These are phyloP conservation scores for Tricholauxania praeusta DNA, from an alignment of 2,888 invertebrate genomes.

Conservation along the genomic window DNA sequence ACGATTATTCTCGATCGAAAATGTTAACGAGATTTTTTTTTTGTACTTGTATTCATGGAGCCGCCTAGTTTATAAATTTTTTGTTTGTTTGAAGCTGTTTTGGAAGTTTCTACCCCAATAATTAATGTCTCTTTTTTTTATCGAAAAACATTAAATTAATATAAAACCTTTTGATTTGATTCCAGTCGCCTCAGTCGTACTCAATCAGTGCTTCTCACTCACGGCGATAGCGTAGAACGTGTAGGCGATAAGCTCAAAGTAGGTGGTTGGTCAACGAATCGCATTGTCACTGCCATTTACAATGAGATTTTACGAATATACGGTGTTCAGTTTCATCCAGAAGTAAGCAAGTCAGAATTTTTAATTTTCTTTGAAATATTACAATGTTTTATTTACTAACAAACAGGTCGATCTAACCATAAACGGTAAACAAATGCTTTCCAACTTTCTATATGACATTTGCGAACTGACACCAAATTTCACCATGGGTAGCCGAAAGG, in stretches of 20 bases:
- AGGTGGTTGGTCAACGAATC: constrained; percentile 83
- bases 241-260: constrained; percentile 90
- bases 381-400: constrained; percentile 21
- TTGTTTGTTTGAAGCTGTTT: neutral
- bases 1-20: no score
- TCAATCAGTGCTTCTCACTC: constrained; percentile 93
- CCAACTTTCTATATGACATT: constrained; percentile 94
- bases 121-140: neutral
- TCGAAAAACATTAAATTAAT: neutral
- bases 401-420: constrained; percentile 90
- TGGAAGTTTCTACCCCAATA: neutral
- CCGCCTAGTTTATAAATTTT: no score
- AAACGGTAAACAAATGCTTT: constrained; percentile 91
- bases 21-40: no score
- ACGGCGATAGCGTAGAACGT: constrained; percentile 95
- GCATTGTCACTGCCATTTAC: constrained; percentile 88
- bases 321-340: constrained; percentile 99
- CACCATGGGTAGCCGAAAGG: constrained; percentile 89
- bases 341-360: constrained; percentile 71
- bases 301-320: constrained; percentile 91
- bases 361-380: neutral
- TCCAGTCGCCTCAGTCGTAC: constrained; percentile 86
- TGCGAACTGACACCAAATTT: constrained; percentile 88
- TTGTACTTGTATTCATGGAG: neutral
- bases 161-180: constrained; percentile 43